Evolutionary conservation across 2,113 vertebrate species (phyloP).

Genomic region (Gobius niger): DNA sequence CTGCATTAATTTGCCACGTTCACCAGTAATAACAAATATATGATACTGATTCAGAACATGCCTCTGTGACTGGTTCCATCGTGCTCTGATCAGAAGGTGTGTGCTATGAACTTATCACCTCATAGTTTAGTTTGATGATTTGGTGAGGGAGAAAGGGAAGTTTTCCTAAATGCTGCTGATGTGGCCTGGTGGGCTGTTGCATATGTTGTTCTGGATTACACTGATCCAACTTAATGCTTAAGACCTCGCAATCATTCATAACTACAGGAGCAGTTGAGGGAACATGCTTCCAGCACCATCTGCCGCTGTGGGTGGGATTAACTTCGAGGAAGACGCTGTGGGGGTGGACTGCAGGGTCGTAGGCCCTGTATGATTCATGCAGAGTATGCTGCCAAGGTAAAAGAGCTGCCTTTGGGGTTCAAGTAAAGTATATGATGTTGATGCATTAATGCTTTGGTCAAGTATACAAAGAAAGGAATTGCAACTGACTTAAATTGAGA

Average conservation of each 20-base stretch:
- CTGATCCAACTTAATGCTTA: conserved; percentile 78
- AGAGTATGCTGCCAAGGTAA: not conserved
- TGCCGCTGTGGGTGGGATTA: conserved; percentile 66
- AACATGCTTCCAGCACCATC: conserved; percentile 58
- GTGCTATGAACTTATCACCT: conserved; percentile 2
- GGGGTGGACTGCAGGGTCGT: conserved; percentile 10
- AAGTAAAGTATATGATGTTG: not conserved
- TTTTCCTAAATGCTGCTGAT: conserved; percentile 52
- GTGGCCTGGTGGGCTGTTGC: conserved; percentile 53
- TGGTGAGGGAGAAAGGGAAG: conserved; percentile 22
- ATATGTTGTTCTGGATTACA: conserved; percentile 78
- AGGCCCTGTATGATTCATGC: conserved; percentile 19
- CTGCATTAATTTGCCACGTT: no score
- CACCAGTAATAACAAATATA: not conserved
- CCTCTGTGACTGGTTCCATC: not conserved
- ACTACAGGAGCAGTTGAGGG: conserved; percentile 65
- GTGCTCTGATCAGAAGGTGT: not conserved
- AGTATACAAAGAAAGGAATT: no score
- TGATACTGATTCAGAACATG: not conserved
- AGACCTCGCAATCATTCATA: conserved; percentile 76
- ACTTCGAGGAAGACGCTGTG: conserved; percentile 66
- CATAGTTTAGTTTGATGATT: not conserved
- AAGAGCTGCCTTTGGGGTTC: not conserved
- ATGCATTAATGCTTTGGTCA: not conserved
- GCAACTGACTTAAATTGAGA: no score